Base-by-base conservation (phyloP, 2,113 vertebrate genomes). In the Planiliza haematocheilus region DNA sequence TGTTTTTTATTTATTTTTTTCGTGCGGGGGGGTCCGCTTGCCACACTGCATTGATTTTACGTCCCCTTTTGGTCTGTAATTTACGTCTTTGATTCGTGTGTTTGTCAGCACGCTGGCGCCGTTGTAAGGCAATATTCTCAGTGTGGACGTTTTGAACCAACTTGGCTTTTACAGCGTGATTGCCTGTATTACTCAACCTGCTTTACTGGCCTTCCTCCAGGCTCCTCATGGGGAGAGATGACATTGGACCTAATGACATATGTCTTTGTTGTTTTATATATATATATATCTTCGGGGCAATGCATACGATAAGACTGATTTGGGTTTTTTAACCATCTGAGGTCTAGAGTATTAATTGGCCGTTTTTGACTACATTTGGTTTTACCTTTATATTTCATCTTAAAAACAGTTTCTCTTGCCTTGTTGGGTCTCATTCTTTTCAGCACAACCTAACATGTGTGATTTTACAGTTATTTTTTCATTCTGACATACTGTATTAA, bases 11-110 rank as follows among this genome's bases (percentile, higher is more conserved):
- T n/a, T n/a, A n/a, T n/a, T n/a, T n/a, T n/a, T 37, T 51, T 42
- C 48, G 37, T 41, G 16, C 2, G 51, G 16, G 17, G 39, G 8
- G 11, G 14, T 57, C 39, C 16, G 14, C 59, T 53, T 45, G 41
- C 37, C n/a, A 34, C 38, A 20, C 67, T 58, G 12, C 42, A 46
- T 45, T 36, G 53, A n/a, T 56, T 80, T 79, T 71, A 59, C 59
- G 43, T 72, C 39, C 41, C 43, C 53, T 49, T 60, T 52, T 41
- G 52, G 46, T 43, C 52, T 46, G 68, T 48, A 72, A 39, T 75
- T 82, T 70, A 74, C 70, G 24, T 53, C 60, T 86, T 58, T 75
- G 67, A 86, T 86, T 87, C 71, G 85, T 87, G 50, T 64, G 3
- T 75, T 75, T 72, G 79, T 74, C 83, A 53, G 76, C 87, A 77